Conservation (phyloP, 2,113 vertebrate species). For the Leuciscus idus region DNA sequence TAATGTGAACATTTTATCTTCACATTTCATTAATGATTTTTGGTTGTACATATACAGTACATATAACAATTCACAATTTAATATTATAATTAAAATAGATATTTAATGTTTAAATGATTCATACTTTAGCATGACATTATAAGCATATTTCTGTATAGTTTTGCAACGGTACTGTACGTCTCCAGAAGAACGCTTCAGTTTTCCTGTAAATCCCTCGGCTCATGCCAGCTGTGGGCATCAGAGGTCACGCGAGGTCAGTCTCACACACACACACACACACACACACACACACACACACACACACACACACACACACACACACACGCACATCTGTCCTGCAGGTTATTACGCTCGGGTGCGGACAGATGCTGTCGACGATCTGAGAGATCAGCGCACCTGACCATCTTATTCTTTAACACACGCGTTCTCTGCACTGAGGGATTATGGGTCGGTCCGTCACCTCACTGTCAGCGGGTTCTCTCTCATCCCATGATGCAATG, state of each 20-base stretch:
- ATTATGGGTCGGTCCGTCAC: not conserved
- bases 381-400: not conserved
- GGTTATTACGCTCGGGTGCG: conserved; percentile 53
- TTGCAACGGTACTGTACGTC: too few species aligned
- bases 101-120: not conserved
- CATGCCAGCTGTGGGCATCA: not conserved
- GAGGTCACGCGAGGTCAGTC: not conserved
- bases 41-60: too few species aligned
- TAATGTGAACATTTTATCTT: too few species aligned
- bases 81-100: too few species aligned
- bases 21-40: too few species aligned
- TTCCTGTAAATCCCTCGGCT: too few species aligned
- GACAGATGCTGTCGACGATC: conserved; percentile 49
- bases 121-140: too few species aligned
- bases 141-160: not conserved
- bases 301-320: not conserved
- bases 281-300: not conserved
- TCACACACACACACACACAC: not conserved
- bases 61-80: too few species aligned
- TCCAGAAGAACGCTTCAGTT: too few species aligned
- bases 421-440: not conserved
- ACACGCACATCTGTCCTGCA: conserved; percentile 43
- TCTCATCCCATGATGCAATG: not conserved
- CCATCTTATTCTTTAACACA: not conserved
- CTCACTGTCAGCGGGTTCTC: not conserved